Base-by-base conservation (phyloP, 2,113 vertebrate genomes). In the Tringa solitaria region DNA sequence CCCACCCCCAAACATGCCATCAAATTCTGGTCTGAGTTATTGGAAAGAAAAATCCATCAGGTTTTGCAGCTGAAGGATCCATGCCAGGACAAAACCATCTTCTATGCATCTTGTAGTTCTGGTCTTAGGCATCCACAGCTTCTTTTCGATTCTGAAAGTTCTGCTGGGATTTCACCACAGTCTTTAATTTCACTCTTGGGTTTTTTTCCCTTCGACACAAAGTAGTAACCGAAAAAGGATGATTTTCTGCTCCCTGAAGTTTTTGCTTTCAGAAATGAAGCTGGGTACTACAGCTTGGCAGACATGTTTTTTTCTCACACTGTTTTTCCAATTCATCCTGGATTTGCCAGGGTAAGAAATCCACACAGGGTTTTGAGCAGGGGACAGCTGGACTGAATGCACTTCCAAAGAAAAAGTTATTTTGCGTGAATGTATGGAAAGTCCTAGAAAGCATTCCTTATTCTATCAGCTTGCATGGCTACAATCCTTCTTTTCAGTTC, bases 291-390 rank as follows among this genome's bases (percentile, higher is more conserved):
- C 18, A 79, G 48, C 65, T 89, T 92, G 69, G 83, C 80, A 89
- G 67, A 64, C 61, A 35, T 6, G 6, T 10, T 73, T 79, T 59
- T 57, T 93, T 69, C 76, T 93, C 84, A 61, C 30, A 48, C 43
- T 3, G 17, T 68, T 95, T 93, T 79, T 89, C 67, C 57, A 65
- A 2, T 95, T 84, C 48, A 73, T 46, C 81, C 53, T 30, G 32
- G 28, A 92, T 89, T 89, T 91, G 53, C 81, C 77, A 84, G 41
- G 75, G 28, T 27, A 92, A 92, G 45, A 90, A 90, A 81, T 68
- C 56, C 73, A 84, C 64, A 87, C n/a, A 15, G 14, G 21, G 59
- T 35, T 10, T 91, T 41, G 60, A 79, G 54, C 45, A 81, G 46
- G 39, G 12, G 76, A 75, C 73, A 95, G 69, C 53, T 83, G 87